Base-by-base conservation (phyloP, 2,797 vertebrate species). In the Geotria australis region DNA sequence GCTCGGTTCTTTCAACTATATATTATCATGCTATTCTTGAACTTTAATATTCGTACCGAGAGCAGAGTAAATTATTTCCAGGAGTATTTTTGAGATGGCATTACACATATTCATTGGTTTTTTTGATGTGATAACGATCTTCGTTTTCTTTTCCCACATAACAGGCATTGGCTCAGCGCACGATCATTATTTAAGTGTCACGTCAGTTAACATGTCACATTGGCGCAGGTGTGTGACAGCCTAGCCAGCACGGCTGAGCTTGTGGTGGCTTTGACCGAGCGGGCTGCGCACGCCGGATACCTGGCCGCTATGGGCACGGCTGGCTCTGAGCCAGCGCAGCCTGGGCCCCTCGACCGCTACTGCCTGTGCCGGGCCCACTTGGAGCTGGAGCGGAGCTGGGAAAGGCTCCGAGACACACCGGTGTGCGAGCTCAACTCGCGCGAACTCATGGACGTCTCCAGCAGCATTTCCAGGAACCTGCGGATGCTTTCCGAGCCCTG, bases 321-420 rank as follows among this genome's bases (percentile, higher is more conserved):
- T 0, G 80, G 82, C 2, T 79, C 83, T 2, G 83, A 85, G 66
- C 74, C 80, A 1, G 85, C 85, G 1, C 70, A 75, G 59, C 74
- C 81, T 0, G 91, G 91, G 14, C 67, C 93, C 67, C 86, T 96
- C 73, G 89, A 96, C 73, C 85, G 88, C 63, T 98, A 98, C 71
- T 88, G 86, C 58, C 82, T 95, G 70, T 88, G 85, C 4, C 77
- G 86, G 48, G 94, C 85, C 66, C 73, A 85, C 49, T 84, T 94
- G 8, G 89, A 98, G 67, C 88, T 98, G 70, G 88, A 96, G 64
- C 89, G 84, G 59, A 84, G 76, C 68, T 96, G 89, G 2, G 63
- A 76, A 48, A 58, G 79, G 58, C 74, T 98, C 56, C 73, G 85
- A 13, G 73, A 76, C 58, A 83, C 82, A 1, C 68, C 83, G 12